phyloP scores from a whole-genome alignment of 1,140 invertebrate species.

The Galleria mellonella region DNA sequence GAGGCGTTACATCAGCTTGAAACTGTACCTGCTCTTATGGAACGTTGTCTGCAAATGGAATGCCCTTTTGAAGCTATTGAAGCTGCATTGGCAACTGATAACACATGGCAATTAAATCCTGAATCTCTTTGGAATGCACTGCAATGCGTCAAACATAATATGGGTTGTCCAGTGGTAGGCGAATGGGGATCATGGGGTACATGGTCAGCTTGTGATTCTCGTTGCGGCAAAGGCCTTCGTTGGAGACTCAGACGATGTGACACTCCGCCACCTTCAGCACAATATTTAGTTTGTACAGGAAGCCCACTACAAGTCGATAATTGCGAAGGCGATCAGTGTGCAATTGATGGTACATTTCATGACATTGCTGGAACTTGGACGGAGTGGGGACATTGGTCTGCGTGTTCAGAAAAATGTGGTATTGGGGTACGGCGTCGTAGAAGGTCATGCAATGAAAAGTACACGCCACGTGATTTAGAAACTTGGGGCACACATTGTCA shows the following conservation, averaged over 20 bases:
- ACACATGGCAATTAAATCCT: constrained; percentile 53
- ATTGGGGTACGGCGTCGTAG: constrained; percentile 37
- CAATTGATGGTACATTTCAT: constrained; percentile 25
- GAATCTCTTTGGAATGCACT: constrained; percentile 56
- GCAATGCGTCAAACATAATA: constrained; percentile 54
- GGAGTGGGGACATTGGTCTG: constrained; percentile 45
- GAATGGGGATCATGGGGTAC: constrained; percentile 54
- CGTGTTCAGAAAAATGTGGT: constrained; percentile 56
- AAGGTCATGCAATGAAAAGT: constrained; percentile 42
- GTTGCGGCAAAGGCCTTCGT: constrained; percentile 44
- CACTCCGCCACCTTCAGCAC: constrained; percentile 43
- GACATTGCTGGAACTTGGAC: constrained; percentile 36
- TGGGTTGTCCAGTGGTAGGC: constrained; percentile 47
- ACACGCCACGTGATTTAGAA: constrained; percentile 14
- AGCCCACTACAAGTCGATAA: constrained; percentile 37
- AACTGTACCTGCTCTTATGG: constrained; percentile 44
- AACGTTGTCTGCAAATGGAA: constrained; percentile 46
- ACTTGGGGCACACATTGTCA: constrained; percentile 55
- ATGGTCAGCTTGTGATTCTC: constrained; percentile 54
- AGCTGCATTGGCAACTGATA: constrained; percentile 36
- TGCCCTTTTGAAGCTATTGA: constrained; percentile 52
- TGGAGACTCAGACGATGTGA: constrained; percentile 52
- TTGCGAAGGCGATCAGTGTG: constrained; percentile 58
- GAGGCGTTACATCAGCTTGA: constrained; percentile 44
- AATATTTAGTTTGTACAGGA: constrained; percentile 38